A percentile compares a stretch with the other conserved stretches of the same genome.
phyloP scores from a whole-genome alignment of 2,797 vertebrate genomes.

The Channa striata region DNA sequence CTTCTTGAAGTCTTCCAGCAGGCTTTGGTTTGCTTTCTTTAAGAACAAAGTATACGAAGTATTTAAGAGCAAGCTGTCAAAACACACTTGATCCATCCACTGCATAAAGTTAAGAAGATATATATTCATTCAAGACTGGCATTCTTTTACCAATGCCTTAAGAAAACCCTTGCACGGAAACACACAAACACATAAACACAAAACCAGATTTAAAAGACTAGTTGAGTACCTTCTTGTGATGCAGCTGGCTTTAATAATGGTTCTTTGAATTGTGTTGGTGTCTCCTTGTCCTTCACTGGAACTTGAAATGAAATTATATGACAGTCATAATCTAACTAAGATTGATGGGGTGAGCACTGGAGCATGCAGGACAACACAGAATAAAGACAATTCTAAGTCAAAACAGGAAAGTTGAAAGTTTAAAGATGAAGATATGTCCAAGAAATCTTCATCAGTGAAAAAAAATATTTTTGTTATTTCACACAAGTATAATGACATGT shows the following conservation, averaged over 20 bases:
- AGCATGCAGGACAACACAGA: slow-evolving; percentile 33
- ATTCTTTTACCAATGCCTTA: slow-evolving; percentile 57
- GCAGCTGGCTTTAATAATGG: slow-evolving; percentile 46
- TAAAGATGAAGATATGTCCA: slow-evolving; percentile 16
- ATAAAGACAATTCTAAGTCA: slow-evolving; percentile 13
- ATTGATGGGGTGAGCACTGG: slow-evolving; percentile 24
- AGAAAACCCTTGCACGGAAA: slow-evolving; percentile 17
- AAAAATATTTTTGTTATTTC: background rate
- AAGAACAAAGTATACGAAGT: slow-evolving; percentile 38
- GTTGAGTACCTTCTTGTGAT: slow-evolving; percentile 69
- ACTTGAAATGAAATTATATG: slow-evolving; percentile 70
- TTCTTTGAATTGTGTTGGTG: slow-evolving; percentile 46
- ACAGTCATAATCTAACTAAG: slow-evolving; percentile 52
- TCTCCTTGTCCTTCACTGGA: slow-evolving; percentile 64
- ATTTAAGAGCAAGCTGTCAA: slow-evolving; percentile 36
- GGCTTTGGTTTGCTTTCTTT: slow-evolving; percentile 63
- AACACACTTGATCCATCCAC: background rate
- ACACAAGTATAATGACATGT: slow-evolving; percentile 4
- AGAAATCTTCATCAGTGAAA: background rate
- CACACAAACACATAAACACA: slow-evolving; percentile 18
- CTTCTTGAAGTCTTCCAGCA: slow-evolving; percentile 56
- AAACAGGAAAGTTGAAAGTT: slow-evolving; percentile 26
- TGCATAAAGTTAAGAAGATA: slow-evolving; percentile 22
- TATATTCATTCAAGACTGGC: slow-evolving; percentile 44
- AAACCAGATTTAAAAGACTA: slow-evolving; percentile 17